Base-by-base conservation (phyloP, 2,113 vertebrate species). In the Emydocephalus ijimae region DNA sequence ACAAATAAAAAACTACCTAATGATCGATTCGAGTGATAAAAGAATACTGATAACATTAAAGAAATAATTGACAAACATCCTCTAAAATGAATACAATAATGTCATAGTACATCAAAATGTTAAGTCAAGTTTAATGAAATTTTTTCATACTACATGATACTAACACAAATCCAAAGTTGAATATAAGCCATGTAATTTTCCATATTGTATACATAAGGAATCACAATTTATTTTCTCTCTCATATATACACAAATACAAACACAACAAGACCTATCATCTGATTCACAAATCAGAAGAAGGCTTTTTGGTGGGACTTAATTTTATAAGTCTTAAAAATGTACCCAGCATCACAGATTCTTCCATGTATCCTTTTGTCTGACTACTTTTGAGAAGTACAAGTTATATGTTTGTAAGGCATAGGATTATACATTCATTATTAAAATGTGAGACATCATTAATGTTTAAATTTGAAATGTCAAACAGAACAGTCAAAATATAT, bases 401-500 rank as follows among this genome's bases (percentile, higher is more conserved):
- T 64, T 90, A 64, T 15, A 26, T 57, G 3, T 18, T 81, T 81
- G 90, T 24, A 91, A 39, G 52, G 55, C 43, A 59, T 23, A 86
- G 20, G 91, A 92, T 91, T 93, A 29, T 95, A 92, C 92, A 93
- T 95, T 88, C 96, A 94, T 96, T 96, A 98, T 97, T 97, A 96
- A 97, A 97, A 97, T 96, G 96, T 95, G 95, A 97, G 91, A 95
- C 92, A 94, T 57, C 95, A 96, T 96, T 96, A 95, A 92, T 91
- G 97, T 97, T 96, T 96, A 97, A 97, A 97, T 96, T 97, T 93
- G 94, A 97, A 95, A 97, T 96, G 92, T 88, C 92, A 91, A 94
- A 93, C 89, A 94, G 50, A 90, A 43, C 29, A 57, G 88, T 61
- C 55, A 89, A 89, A 89, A 52, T 50, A 21, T 92, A 89, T 91